Percentiles rank a stretch among this genome's conserved stretches.
These are phyloP conservation scores for Callaeas wilsoni DNA, from an alignment of 2,113 vertebrate species.

Conservation along the genomic window DNA sequence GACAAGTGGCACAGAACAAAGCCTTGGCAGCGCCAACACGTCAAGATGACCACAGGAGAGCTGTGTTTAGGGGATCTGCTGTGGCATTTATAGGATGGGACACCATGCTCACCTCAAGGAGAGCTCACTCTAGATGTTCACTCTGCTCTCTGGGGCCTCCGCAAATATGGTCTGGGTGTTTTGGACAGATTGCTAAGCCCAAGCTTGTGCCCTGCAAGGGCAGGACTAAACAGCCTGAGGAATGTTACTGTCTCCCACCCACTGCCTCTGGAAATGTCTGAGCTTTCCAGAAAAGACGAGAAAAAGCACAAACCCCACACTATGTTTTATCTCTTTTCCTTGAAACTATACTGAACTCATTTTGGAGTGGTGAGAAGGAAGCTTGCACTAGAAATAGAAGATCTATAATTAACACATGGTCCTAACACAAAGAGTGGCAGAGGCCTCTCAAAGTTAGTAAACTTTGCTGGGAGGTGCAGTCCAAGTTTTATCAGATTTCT, in stretches of 20 bases:
- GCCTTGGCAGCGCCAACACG: not conserved
- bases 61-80: not conserved
- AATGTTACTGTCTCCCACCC: not conserved
- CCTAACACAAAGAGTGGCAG: not conserved
- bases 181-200: not conserved
- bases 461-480: slow-evolving; percentile 1
- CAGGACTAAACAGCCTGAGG: not conserved
- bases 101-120: not conserved
- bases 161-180: not conserved
- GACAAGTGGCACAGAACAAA: not conserved
- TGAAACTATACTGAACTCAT: not conserved
- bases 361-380: not conserved
- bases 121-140: not conserved
- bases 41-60: not conserved
- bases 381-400: not conserved
- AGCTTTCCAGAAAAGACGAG: not conserved
- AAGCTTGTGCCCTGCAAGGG: not conserved
- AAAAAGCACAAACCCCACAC: not conserved
- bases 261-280: not conserved
- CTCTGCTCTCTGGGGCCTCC: not conserved
- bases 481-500: slow-evolving; percentile 16
- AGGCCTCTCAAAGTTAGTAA: not conserved
- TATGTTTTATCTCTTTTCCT: not conserved
- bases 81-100: not conserved
- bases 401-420: not conserved